phyloP scores from a whole-genome alignment of 2,113 vertebrate species.

The Pandion haliaetus region DNA sequence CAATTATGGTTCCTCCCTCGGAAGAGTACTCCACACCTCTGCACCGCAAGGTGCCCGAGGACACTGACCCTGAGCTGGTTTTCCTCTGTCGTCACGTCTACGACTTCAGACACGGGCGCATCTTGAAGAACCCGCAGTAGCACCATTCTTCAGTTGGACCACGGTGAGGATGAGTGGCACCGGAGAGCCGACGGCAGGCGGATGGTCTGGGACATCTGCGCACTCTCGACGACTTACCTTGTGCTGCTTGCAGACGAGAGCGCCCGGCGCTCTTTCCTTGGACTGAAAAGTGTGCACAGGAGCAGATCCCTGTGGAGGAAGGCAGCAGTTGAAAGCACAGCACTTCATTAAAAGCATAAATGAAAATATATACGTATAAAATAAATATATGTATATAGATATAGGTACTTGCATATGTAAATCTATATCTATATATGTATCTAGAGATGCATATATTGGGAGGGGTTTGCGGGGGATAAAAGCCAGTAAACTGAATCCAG shows the following conservation, averaged over 20 bases:
- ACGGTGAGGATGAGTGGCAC: background rate
- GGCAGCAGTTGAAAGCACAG: constrained; percentile 79
- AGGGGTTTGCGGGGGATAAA: constrained; percentile 52
- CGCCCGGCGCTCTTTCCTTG: background rate
- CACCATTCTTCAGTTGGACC: background rate
- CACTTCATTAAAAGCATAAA: constrained; percentile 77
- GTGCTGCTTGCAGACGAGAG: background rate
- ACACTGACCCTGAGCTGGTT: constrained; percentile 94
- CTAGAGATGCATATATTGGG: constrained; percentile 61
- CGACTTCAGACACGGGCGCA: constrained; percentile 95
- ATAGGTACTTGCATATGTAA: constrained; percentile 61
- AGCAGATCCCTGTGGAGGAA: constrained; percentile 29
- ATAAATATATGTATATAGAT: constrained; percentile 71
- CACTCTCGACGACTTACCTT: background rate
- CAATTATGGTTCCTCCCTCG: constrained; percentile 88
- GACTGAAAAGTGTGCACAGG: background rate
- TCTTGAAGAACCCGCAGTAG: constrained; percentile 98
- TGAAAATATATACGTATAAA: constrained; percentile 63
- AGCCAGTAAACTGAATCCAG: constrained; percentile 62
- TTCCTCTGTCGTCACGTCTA: constrained; percentile 98
- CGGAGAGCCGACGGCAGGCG: background rate
- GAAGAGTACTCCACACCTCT: constrained; percentile 87
- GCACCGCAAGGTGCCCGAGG: constrained; percentile 92
- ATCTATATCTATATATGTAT: constrained; percentile 75
- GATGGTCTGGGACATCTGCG: background rate